phyloP scores from a whole-genome alignment of 2,113 vertebrate species.

The Tachysurus fulvidraco region DNA sequence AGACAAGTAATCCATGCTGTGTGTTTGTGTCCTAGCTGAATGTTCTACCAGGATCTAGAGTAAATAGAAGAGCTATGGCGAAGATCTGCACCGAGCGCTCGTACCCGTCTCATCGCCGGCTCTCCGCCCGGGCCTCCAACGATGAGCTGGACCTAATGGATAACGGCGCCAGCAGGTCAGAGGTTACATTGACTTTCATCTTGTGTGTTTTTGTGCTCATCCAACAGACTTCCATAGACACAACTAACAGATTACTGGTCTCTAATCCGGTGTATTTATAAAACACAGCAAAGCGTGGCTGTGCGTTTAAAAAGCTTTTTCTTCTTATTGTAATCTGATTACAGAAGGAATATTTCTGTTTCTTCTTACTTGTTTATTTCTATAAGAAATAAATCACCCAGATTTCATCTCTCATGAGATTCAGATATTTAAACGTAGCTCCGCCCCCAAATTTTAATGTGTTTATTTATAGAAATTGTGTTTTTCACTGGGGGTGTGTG shows the following conservation, averaged over 20 bases:
- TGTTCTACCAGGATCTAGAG: slow-evolving; percentile 54
- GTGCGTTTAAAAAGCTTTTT: too few relatives aligned
- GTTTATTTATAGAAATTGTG: too few relatives aligned
- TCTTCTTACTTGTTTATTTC: neutral
- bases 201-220: neutral
- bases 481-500: too few relatives aligned
- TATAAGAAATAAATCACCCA: too few relatives aligned
- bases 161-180: slow-evolving; percentile 85
- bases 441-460: too few relatives aligned
- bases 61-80: slow-evolving; percentile 79
- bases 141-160: slow-evolving; percentile 76
- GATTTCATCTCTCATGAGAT: too few relatives aligned
- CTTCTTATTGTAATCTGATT: neutral
- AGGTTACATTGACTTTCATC: neutral
- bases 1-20: neutral
- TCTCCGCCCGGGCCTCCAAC: slow-evolving; percentile 62
- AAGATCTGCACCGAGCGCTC: slow-evolving; percentile 81
- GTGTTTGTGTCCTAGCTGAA: slow-evolving; percentile 45
- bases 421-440: too few relatives aligned
- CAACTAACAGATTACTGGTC: too few relatives aligned
- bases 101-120: slow-evolving; percentile 62
- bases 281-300: too few relatives aligned
- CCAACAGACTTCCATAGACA: too few relatives aligned
- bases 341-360: neutral
- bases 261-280: too few relatives aligned